These are phyloP conservation scores for Chesias legatella DNA, from an alignment of 2,888 invertebrate genomes.

Conservation along the genomic window DNA sequence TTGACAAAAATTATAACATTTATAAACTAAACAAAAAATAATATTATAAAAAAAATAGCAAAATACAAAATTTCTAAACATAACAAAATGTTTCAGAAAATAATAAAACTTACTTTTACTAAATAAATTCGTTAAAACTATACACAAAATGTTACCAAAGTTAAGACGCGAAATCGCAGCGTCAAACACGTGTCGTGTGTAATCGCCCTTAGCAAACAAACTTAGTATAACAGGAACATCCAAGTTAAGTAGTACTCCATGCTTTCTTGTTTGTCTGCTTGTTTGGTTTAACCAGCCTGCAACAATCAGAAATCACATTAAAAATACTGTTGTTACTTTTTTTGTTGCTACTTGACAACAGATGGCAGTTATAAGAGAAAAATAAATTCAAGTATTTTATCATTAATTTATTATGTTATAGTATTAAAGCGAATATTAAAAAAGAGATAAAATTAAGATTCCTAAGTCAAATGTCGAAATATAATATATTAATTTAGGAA, in stretches of 20 bases:
- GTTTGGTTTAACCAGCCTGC: conserved; percentile 50
- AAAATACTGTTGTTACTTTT: background rate
- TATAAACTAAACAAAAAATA: conserved; percentile 2
- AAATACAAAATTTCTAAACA: conserved; percentile 6
- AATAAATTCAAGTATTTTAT: background rate
- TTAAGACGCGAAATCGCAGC: conserved; percentile 34
- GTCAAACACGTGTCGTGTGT: conserved; percentile 38
- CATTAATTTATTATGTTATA: too few relatives aligned
- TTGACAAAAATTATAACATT: background rate
- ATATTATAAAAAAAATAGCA: conserved; percentile 3
- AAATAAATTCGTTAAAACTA: conserved; percentile 16
- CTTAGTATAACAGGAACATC: conserved; percentile 64
- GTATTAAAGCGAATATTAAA: conserved; percentile 36
- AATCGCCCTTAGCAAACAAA: conserved; percentile 37
- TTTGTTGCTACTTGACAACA: conserved; percentile 10
- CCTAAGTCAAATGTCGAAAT: too few relatives aligned
- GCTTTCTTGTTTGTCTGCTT: conserved; percentile 28
- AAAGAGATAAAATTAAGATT: too few relatives aligned
- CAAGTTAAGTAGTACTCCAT: conserved; percentile 53
- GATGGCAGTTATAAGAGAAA: conserved; percentile 11
- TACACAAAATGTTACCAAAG: conserved; percentile 21
- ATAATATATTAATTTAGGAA: too few relatives aligned
- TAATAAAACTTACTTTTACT: conserved; percentile 12
- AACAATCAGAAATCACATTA: conserved; percentile 34
- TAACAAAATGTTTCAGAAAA: conserved; percentile 6